Percentiles rank a stretch among this genome's conserved stretches.
phyloP scores from a whole-genome alignment of 2,797 vertebrate genomes.

The Gambusia yucatana region DNA sequence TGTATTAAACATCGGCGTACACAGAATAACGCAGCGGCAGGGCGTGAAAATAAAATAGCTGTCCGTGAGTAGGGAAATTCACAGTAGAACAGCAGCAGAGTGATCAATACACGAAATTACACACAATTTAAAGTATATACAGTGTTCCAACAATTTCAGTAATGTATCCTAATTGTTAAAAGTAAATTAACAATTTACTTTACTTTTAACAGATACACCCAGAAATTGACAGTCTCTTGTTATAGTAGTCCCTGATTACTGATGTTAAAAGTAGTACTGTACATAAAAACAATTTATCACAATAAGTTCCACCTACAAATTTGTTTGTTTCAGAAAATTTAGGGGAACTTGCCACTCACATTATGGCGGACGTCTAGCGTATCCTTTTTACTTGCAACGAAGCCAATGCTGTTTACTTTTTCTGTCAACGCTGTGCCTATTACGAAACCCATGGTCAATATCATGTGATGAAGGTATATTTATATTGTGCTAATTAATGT shows the following conservation, averaged over 20 bases:
- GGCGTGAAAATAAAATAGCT: neutral
- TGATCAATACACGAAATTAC: neutral
- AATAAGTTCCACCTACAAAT: neutral
- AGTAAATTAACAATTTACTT: neutral
- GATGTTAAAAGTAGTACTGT: neutral
- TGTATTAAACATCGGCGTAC: neutral
- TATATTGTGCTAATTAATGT: neutral
- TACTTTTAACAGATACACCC: neutral
- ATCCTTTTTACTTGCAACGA: neutral
- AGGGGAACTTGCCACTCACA: neutral
- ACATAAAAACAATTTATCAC: neutral
- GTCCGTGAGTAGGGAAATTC: neutral
- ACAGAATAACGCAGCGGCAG: accelerated
- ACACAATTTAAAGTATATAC: neutral
- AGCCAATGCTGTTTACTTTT: neutral
- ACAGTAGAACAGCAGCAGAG: neutral
- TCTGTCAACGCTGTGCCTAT: neutral
- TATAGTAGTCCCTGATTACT: neutral
- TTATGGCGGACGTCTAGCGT: neutral
- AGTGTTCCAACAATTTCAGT: neutral
- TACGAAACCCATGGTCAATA: neutral
- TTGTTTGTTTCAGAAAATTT: neutral
- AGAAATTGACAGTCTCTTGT: neutral
- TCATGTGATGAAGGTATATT: neutral
- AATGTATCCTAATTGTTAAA: neutral